A percentile compares a stretch with the other conserved stretches of the same genome.
Conservation (phyloP, 2,797 vertebrate genomes). For the Hybognathus amarus region DNA sequence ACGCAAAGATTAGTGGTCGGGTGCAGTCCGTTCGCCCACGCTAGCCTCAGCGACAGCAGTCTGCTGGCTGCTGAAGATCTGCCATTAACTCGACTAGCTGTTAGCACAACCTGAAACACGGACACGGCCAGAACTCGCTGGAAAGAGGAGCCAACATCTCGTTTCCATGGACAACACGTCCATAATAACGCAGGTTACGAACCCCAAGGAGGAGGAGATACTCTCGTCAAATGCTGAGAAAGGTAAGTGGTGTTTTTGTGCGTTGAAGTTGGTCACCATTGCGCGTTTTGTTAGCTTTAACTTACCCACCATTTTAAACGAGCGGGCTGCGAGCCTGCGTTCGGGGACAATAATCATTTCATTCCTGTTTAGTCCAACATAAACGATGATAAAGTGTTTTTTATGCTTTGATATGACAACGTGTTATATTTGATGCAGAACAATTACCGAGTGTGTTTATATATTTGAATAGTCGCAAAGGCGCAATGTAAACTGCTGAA, state of each 20-base stretch:
- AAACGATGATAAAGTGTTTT: background rate
- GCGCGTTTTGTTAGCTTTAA: slow-evolving; percentile 42
- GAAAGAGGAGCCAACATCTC: slow-evolving; percentile 66
- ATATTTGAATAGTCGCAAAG: background rate
- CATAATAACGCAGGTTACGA: slow-evolving; percentile 98
- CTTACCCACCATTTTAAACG: slow-evolving; percentile 49
- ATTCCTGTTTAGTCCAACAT: background rate
- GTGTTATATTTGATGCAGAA: background rate
- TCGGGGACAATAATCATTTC: background rate
- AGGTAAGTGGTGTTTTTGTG: slow-evolving; percentile 70
- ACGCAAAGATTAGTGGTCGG: slow-evolving; percentile 50
- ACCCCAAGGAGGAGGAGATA: slow-evolving; percentile 97
- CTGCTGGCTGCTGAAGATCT: slow-evolving; percentile 71
- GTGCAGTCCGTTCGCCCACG: slow-evolving; percentile 51
- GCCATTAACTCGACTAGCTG: slow-evolving; percentile 58
- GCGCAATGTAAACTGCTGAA: slow-evolving; percentile 8
- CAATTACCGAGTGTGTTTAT: background rate
- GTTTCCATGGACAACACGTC: slow-evolving; percentile 97
- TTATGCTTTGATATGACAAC: background rate
- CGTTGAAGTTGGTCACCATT: slow-evolving; percentile 2
- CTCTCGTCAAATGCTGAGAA: slow-evolving; percentile 82
- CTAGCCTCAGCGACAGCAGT: slow-evolving; percentile 67
- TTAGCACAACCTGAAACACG: slow-evolving; percentile 58
- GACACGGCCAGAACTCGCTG: slow-evolving; percentile 56
- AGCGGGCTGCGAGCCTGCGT: slow-evolving; percentile 25